These are phyloP conservation scores for Asteroscopus sphinx DNA, from an alignment of 2,888 invertebrate species.

Conservation along the genomic window DNA sequence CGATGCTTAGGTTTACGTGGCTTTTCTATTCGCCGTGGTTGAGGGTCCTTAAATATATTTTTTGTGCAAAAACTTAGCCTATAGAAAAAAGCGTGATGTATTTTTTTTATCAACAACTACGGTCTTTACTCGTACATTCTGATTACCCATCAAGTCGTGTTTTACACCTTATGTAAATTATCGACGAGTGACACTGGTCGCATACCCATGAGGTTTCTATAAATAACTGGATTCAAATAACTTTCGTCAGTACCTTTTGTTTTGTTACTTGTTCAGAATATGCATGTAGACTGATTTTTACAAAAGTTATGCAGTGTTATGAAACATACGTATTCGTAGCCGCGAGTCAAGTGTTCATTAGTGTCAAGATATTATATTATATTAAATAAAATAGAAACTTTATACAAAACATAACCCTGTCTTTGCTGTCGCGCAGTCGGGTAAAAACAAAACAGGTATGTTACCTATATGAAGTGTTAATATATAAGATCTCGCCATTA, in stretches of 20 bases:
- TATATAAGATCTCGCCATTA: constrained; percentile 2
- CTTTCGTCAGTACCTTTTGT: constrained; percentile 29
- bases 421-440: too few relatives aligned
- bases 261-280: constrained; percentile 13
- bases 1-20: background rate
- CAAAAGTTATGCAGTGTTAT: constrained; percentile 1
- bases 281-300: constrained; percentile 28
- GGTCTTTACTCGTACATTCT: constrained; percentile 1
- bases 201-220: constrained; percentile 38
- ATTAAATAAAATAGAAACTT: background rate
- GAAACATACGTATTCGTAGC: too few relatives aligned
- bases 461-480: background rate
- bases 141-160: constrained; percentile 10
- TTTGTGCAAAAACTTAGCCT: background rate
- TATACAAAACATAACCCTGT: too few relatives aligned
- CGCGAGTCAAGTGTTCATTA: constrained; percentile 5
- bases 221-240: constrained; percentile 42
- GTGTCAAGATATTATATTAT: background rate
- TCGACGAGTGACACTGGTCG: constrained; percentile 14
- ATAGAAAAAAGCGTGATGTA: background rate
- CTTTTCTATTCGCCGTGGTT: too few relatives aligned
- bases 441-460: constrained; percentile 3
- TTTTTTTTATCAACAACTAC: background rate
- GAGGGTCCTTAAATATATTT: too few relatives aligned
- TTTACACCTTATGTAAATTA: constrained; percentile 38